phyloP scores from a whole-genome alignment of 2,888 invertebrate genomes.

The Noctua pronuba region DNA sequence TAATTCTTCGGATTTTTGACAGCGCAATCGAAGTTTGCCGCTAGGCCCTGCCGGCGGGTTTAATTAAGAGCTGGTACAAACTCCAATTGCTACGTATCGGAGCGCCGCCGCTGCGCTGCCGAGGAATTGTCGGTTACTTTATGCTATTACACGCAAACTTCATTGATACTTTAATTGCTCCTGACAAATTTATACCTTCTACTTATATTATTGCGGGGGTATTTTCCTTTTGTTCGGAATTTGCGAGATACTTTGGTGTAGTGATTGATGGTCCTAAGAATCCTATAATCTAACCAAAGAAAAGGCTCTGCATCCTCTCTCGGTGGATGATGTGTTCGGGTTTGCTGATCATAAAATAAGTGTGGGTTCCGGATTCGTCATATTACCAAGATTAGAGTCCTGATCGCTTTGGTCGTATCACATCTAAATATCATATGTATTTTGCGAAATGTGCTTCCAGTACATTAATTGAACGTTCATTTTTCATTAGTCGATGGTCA shows the following conservation, averaged over 20 bases:
- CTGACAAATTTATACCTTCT: slow-evolving; percentile 53
- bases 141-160: slow-evolving; percentile 75
- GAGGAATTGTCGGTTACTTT: slow-evolving; percentile 73
- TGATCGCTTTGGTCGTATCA: neutral
- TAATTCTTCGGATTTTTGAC: slow-evolving; percentile 91
- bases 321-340: neutral
- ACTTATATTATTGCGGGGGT: slow-evolving; percentile 29
- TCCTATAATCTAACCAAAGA: neutral
- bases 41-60: slow-evolving; percentile 84
- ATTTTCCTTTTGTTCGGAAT: slow-evolving; percentile 6
- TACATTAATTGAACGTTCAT: neutral
- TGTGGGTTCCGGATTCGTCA: neutral
- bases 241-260: neutral
- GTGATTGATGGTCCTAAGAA: neutral
- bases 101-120: slow-evolving; percentile 73
- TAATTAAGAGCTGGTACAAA: slow-evolving; percentile 87
- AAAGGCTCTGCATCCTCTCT: neutral
- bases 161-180: slow-evolving; percentile 72
- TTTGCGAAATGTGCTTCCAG: neutral
- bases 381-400: neutral
- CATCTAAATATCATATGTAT: neutral
- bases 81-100: slow-evolving; percentile 81
- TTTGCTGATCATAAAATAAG: neutral
- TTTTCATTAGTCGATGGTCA: neutral
- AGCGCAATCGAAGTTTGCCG: slow-evolving; percentile 90